Conservation (phyloP, 1,140 invertebrate genomes). For the Pteromalus puparum region DNA sequence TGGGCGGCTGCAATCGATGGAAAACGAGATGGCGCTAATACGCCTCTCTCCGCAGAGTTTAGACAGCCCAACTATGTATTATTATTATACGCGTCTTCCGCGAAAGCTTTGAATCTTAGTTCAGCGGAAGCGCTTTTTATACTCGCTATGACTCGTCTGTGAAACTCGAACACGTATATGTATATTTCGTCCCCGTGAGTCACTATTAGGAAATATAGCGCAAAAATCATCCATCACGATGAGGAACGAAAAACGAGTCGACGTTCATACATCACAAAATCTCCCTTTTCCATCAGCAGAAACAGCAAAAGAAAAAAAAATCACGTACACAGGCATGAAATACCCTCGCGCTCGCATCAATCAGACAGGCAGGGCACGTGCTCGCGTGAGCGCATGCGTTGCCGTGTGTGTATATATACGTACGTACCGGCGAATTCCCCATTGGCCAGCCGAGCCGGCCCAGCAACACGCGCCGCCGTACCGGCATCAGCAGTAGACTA, state of each 20-base stretch:
- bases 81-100: too few relatives aligned
- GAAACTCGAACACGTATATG: too few relatives aligned
- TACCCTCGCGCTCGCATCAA: neutral
- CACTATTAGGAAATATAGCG: too few relatives aligned
- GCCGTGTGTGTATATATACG: too few relatives aligned
- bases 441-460: neutral
- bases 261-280: neutral
- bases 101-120: too few relatives aligned
- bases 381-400: neutral
- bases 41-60: too few relatives aligned
- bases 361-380: slow-evolving; percentile 37
- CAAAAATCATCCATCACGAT: neutral
- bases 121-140: too few relatives aligned
- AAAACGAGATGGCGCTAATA: neutral
- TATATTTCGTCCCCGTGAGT: too few relatives aligned
- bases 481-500: neutral
- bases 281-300: neutral
- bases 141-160: too few relatives aligned
- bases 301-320: neutral
- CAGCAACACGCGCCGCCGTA: neutral
- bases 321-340: neutral
- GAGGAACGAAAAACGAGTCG: too few relatives aligned
- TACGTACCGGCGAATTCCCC: neutral
- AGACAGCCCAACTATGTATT: too few relatives aligned
- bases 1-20: too few relatives aligned